Conservation (phyloP, 2,113 vertebrate genomes). For the Nerophis ophidion region DNA sequence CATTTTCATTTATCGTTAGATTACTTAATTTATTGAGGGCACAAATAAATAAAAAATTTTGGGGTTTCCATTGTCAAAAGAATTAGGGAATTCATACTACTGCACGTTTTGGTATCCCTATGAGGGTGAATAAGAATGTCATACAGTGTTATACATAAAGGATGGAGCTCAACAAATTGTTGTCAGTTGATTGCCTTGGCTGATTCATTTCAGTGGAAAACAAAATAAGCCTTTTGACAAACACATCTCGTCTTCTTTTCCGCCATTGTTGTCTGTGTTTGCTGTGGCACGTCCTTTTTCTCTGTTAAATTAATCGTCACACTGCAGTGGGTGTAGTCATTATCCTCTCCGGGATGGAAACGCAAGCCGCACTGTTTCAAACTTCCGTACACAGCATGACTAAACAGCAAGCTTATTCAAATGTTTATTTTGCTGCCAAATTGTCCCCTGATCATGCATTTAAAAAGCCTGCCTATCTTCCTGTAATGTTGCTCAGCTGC, state of each 20-base stretch:
- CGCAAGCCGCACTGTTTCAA: background rate
- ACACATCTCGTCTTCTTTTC: background rate
- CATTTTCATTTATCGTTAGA: too few species aligned
- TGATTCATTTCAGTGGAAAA: background rate
- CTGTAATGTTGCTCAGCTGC: too few species aligned
- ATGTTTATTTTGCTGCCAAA: too few species aligned
- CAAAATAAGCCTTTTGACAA: background rate
- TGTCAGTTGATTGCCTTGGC: background rate
- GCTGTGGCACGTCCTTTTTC: background rate
- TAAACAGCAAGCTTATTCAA: background rate
- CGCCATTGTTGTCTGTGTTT: background rate
- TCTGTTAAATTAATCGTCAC: background rate
- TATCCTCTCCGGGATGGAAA: too few species aligned
- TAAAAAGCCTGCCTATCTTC: too few species aligned
- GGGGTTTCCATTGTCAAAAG: background rate
- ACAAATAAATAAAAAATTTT: too few species aligned
- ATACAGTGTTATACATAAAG: background rate
- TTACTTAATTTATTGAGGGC: too few species aligned
- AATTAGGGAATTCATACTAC: background rate
- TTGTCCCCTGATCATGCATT: too few species aligned
- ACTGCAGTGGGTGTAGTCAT: background rate
- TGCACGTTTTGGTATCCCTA: background rate
- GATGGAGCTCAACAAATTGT: background rate
- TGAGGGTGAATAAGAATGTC: too few species aligned
- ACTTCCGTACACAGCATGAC: background rate